Conservation (phyloP, 2,797 vertebrate genomes). For the Ceryle rudis region DNA sequence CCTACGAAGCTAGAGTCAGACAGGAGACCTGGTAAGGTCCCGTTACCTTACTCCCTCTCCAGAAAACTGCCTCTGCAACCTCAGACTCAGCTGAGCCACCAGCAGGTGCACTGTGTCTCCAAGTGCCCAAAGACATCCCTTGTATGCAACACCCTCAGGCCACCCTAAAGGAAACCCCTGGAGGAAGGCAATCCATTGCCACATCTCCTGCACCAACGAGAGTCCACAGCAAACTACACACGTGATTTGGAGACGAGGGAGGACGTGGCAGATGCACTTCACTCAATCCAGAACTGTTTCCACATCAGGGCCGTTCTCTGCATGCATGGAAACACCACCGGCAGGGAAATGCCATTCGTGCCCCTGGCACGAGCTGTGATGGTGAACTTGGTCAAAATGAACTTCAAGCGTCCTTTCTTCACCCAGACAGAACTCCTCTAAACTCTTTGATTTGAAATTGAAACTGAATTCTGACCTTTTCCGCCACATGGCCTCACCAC, state of each 20-base stretch:
- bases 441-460: background rate
- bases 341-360: rapidly evolving
- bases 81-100: background rate
- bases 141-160: background rate
- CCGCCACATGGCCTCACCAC: background rate
- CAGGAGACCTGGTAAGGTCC: background rate
- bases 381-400: background rate
- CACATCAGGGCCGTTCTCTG: background rate
- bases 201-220: background rate
- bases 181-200: background rate
- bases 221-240: background rate
- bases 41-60: background rate
- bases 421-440: background rate
- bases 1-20: background rate
- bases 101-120: background rate
- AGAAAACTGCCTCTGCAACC: background rate
- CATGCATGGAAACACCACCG: background rate
- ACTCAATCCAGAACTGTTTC: background rate
- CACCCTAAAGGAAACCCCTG: background rate
- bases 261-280: background rate
- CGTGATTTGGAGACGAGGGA: background rate
- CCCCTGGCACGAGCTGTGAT: background rate
- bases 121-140: background rate
- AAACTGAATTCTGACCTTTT: background rate
- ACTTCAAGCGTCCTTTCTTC: background rate